These are phyloP conservation scores for Hyperoplus immaculatus DNA, from an alignment of 2,797 vertebrate species.

Conservation along the genomic window DNA sequence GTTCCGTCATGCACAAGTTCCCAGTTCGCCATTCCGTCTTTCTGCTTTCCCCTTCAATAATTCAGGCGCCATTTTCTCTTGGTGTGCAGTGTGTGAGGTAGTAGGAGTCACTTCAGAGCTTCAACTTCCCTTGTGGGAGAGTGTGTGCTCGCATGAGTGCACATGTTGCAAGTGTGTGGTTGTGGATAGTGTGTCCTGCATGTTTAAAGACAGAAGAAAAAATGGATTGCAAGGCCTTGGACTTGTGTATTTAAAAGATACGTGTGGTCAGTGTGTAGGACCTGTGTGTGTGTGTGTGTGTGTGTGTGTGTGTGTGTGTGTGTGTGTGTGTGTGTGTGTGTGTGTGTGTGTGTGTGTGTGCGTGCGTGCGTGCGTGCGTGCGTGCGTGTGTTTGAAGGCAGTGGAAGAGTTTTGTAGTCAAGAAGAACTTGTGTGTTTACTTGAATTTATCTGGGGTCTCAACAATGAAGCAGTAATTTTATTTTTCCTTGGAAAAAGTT, in stretches of 20 bases:
- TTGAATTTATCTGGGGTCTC: background rate
- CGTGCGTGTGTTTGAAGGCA: background rate
- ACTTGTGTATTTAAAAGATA: slow-evolving; percentile 3
- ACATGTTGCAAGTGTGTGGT: background rate
- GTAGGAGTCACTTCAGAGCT: slow-evolving; percentile 48
- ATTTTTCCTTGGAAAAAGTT: too few relatives aligned
- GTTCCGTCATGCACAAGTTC: slow-evolving; percentile 47
- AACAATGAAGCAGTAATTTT: background rate
- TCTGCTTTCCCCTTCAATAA: slow-evolving; percentile 69
- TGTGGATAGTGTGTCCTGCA: slow-evolving; percentile 35
- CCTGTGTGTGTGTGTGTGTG: background rate
- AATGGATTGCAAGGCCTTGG: slow-evolving; percentile 16
- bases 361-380: background rate
- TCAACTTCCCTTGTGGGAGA: slow-evolving; percentile 42
- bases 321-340: background rate
- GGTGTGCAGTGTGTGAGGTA: slow-evolving; percentile 47
- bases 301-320: background rate
- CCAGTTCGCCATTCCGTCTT: slow-evolving; percentile 43
- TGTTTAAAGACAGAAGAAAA: slow-evolving; percentile 47
- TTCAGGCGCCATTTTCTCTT: slow-evolving; percentile 69
- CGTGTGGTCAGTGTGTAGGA: slow-evolving; percentile 18
- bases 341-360: background rate
- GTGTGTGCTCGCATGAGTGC: slow-evolving; percentile 1
- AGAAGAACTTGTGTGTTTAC: background rate
- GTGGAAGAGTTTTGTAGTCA: background rate